phyloP scores from a whole-genome alignment of 1,140 invertebrate species.

The Lepidotrigona ventralis region DNA sequence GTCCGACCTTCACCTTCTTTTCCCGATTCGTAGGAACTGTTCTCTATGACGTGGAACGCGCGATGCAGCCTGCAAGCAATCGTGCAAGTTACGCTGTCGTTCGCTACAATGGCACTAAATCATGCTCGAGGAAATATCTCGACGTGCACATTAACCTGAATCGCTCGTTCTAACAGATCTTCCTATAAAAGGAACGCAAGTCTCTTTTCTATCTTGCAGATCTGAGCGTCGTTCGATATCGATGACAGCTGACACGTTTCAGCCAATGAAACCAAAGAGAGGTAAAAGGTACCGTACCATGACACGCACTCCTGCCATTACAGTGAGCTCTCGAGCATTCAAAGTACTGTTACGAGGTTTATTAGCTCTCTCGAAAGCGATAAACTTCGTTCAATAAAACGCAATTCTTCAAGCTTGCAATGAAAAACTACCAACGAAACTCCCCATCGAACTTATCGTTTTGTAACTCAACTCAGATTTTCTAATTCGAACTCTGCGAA shows the following conservation, averaged over 20 bases:
- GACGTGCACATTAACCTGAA: constrained; percentile 18
- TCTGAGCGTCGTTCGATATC: background rate
- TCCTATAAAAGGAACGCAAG: background rate
- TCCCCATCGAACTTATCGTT: too few species aligned
- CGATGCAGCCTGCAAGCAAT: background rate
- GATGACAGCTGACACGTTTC: background rate
- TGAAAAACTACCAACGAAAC: too few species aligned
- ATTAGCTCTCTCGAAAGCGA: too few species aligned
- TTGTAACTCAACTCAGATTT: too few species aligned
- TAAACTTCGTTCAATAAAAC: too few species aligned
- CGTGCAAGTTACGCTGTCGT: constrained; percentile 24
- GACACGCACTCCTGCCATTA: too few species aligned
- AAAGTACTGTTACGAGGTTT: too few species aligned
- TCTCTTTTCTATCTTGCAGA: background rate
- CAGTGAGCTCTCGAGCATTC: too few species aligned
- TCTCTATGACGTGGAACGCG: constrained; percentile 13
- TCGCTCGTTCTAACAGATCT: background rate
- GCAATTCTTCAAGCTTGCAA: too few species aligned
- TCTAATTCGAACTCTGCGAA: too few species aligned
- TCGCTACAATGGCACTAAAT: constrained; percentile 10
- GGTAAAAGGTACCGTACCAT: too few species aligned
- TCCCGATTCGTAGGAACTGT: constrained; percentile 14
- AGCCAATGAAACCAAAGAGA: too few species aligned
- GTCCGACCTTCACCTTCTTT: constrained; percentile 61
- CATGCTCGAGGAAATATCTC: background rate